Evolutionary conservation across 2,888 invertebrate species (phyloP).

Genomic region (Hypsopygia costalis): DNA sequence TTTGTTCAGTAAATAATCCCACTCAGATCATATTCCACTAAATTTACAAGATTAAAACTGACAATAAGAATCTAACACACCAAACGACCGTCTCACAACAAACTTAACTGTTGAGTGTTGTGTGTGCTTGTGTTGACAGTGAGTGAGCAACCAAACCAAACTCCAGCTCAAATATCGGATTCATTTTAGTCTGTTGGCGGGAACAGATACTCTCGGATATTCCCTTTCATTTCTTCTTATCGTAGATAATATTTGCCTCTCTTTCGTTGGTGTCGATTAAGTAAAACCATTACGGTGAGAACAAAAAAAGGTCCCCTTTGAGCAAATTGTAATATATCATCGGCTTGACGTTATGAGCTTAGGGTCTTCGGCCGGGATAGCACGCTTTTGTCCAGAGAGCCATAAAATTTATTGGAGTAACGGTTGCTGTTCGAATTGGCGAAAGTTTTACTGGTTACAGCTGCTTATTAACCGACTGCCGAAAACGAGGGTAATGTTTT

Average conservation of each 20-base stretch:
- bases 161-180: conserved; percentile 56
- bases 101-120: no score
- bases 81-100: conserved; percentile 46
- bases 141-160: conserved; percentile 61
- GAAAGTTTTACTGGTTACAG: conserved; percentile 19
- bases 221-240: conserved; percentile 36
- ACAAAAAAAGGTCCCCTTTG: conserved; percentile 80
- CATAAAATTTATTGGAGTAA: conserved; percentile 69
- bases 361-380: conserved; percentile 57
- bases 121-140: conserved; percentile 71
- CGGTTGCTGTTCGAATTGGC: conserved; percentile 40
- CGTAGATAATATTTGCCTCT: conserved; percentile 25
- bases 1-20: no score
- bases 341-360: conserved; percentile 68
- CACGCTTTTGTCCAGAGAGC: conserved; percentile 58
- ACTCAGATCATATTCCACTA: no score
- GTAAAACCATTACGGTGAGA: conserved; percentile 75
- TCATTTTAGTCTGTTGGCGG: conserved; percentile 67
- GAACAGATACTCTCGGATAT: conserved; percentile 54
- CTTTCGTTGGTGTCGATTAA: conserved; percentile 59
- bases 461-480: no score
- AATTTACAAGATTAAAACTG: no score
- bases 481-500: no score
- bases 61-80: conserved; percentile 26
- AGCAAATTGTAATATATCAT: conserved; percentile 79